Base-by-base conservation (phyloP, 1,140 invertebrate species). In the Dolichoris vasculosae region DNA sequence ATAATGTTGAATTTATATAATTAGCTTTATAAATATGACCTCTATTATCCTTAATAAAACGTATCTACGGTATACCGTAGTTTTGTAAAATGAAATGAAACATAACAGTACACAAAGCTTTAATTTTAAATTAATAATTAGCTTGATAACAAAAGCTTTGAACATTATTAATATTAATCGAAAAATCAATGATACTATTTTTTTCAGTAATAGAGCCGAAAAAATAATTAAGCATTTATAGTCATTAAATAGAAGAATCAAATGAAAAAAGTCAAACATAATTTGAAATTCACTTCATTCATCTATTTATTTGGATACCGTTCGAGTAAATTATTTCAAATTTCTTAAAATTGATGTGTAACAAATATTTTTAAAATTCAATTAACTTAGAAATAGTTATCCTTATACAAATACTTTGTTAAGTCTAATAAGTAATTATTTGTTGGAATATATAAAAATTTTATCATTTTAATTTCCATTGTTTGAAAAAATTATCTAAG, bases 1-100 rank as follows among this genome's bases (percentile, higher is more conserved):
- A 79, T 59, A 23, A 2, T 51, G 67, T 38, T 73, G 40, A 73
- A 85, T 84, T 76, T 40, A 59, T 83, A 30, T 63, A 40, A 76
- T 83, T 75, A 59, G n/a, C 67, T 73, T 63, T 17, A n/a, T 48
- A 59, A 82, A 73, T 59, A 26, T 43, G 69, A 73, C 69, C 69
- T 40, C 69, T 40, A 73, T 73, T 73, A 73, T 73, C 43, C 69
- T 30, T 43, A 73, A 73, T 73, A 43, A 73, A 73, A 73, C 69
- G 38, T 43, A 43, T 73, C 20, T 73, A 26, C 77, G 23, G 15
- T 43, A n/a, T 43, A 40, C 59, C 48, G 30, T 30, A 43, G 11
- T 30, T 30, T 11, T 59, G 15, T 64, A 46, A 79, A 63, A 79
- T 26, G 30, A 40, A 59, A n/a, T 40, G 35, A n/a, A 69, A 69